Evolutionary conservation across 2,888 invertebrate genomes (phyloP), one percentile per base, ranked within the genome.

Genomic region (Pilophorus perplexus): DNA sequence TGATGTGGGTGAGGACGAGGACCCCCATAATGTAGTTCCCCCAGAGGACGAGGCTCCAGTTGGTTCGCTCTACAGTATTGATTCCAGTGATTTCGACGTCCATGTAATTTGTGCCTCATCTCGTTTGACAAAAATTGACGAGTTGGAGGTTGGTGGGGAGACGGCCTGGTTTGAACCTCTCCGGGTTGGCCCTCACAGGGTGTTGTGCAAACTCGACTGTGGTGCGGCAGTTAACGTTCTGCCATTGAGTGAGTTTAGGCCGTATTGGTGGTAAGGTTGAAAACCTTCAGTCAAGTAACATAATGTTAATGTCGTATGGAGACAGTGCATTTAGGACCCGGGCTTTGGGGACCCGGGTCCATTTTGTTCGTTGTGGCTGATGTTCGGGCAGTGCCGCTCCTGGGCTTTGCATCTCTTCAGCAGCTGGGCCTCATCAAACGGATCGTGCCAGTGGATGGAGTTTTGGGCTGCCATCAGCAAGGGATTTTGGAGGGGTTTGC

Each of bases 221-320:
- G 52, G 52, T 23, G 50, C 52, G 4, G n/a, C 52, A n/a, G 27
- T 52, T n/a, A 52, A 52, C 27, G 52, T 52, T 8, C 10, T 52
- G 14, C 52, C 52, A 6, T 16, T 25, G 10, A 25, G 6, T 1
- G 52, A 52, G 2, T 27, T n/a, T 14, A 10, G 14, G 2, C n/a
- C 20, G 27, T 4, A 8, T 52, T 27, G 27, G 27, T 2, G 52
- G 52, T 8, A 3, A 27, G n/a, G 2, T 23, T 1, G 12, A n/a
- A 10, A 14, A 52, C 2, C 14, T 52, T 10, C 23, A 28, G 14
- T 18, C 6, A 5, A n/a, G 4, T 3, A 28, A 25, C 14, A 28
- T 52, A 10, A 27, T 52, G 10, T 8, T 52, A 8, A 27, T 12
- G n/a, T 52, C 52, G n/a, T 50, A 52, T 27, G 52, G 52, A 2